Conservation (phyloP, 2,797 vertebrate species). For the Sibirionetta formosa region DNA sequence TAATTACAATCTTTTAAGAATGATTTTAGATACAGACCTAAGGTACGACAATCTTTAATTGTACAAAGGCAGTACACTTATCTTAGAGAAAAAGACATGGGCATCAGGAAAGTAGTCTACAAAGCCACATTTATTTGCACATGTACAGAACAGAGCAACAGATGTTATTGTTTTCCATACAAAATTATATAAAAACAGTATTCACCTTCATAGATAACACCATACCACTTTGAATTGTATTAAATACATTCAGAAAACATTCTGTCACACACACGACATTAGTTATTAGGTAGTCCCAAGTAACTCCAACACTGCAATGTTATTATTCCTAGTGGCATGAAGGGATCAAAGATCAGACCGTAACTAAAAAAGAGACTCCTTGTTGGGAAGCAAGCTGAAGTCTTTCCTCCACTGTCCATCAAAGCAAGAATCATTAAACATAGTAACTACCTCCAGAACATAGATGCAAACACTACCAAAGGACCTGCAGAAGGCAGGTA, state of each 20-base stretch:
- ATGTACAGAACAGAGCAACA: slow-evolving; percentile 82
- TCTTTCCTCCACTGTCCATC: slow-evolving; percentile 34
- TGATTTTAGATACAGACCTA: not conserved
- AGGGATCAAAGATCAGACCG: slow-evolving; percentile 45
- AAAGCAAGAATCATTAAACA: slow-evolving; percentile 51
- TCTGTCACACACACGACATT: slow-evolving; percentile 64
- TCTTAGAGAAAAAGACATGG: slow-evolving; percentile 69
- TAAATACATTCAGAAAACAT: slow-evolving; percentile 67
- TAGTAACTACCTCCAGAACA: slow-evolving; percentile 36
- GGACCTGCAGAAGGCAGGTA: slow-evolving; percentile 9
- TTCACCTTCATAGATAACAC: slow-evolving; percentile 80
- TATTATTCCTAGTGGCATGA: slow-evolving; percentile 64
- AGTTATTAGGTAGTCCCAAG: slow-evolving; percentile 53
- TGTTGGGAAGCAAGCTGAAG: slow-evolving; percentile 21
- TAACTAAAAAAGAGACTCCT: slow-evolving; percentile 40
- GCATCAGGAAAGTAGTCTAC: slow-evolving; percentile 72
- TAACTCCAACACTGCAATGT: slow-evolving; percentile 53
- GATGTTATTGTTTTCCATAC: slow-evolving; percentile 79
- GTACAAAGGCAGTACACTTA: not conserved
- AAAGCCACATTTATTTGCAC: slow-evolving; percentile 88
- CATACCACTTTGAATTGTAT: slow-evolving; percentile 54
- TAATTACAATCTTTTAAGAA: not conserved
- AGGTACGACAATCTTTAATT: not conserved
- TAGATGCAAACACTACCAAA: slow-evolving; percentile 8
- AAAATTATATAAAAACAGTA: slow-evolving; percentile 84